Percentiles rank a stretch among this genome's conserved stretches.
Evolutionary conservation across 2,888 invertebrate species (phyloP).

Genomic region (Drosophila austrosaltans): DNA sequence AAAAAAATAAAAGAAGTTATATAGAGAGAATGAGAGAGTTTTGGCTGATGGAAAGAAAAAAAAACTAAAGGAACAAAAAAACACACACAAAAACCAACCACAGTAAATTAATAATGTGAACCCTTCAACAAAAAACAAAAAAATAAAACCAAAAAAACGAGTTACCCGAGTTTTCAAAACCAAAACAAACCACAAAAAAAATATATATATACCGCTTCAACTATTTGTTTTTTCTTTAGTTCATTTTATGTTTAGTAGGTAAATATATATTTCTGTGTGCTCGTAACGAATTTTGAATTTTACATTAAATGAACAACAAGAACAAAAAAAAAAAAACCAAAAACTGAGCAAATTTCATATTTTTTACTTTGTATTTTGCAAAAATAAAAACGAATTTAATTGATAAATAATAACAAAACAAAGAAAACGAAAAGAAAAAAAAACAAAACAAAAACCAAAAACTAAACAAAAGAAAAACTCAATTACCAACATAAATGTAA

Average conservation of each 20-base stretch:
- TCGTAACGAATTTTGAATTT: conserved; percentile 71
- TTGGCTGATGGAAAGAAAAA: conserved; percentile 40
- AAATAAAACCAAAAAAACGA: conserved; percentile 13
- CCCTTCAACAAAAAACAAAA: conserved; percentile 34
- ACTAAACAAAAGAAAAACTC: neutral
- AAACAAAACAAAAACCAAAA: neutral
- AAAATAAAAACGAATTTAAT: conserved; percentile 70
- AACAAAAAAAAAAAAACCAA: conserved; percentile 47
- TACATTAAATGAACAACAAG: conserved; percentile 62
- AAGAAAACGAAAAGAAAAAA: conserved; percentile 25
- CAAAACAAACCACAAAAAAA: neutral
- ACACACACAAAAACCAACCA: conserved; percentile 36
- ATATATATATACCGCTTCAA: conserved; percentile 60
- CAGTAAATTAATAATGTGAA: conserved; percentile 6
- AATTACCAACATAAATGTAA: neutral
- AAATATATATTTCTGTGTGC: conserved; percentile 72
- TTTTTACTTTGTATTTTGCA: conserved; percentile 77
- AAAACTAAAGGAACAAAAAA: neutral
- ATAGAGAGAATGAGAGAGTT: conserved; percentile 40
- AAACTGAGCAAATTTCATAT: conserved; percentile 73
- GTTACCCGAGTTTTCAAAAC: conserved; percentile 61
- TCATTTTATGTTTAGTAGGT: conserved; percentile 78
- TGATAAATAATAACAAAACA: conserved; percentile 55
- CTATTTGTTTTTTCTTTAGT: conserved; percentile 70
- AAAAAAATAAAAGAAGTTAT: conserved; percentile 29